Conservation (phyloP, 2,888 invertebrate species). For the Zaprionus obscuricornis region DNA sequence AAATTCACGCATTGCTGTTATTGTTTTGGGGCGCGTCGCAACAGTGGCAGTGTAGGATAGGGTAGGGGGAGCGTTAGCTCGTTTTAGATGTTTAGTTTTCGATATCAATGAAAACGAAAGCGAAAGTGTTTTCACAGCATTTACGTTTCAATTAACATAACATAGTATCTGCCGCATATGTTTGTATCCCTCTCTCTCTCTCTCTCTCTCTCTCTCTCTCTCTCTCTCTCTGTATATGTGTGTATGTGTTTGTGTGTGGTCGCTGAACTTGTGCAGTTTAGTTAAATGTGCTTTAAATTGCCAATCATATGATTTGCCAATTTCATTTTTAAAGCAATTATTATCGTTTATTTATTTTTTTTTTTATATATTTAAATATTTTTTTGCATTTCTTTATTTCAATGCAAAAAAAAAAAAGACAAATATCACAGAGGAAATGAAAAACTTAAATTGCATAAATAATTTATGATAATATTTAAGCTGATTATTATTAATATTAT, state of each 20-base stretch:
- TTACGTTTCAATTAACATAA: slow-evolving; percentile 66
- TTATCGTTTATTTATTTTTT: slow-evolving; percentile 4
- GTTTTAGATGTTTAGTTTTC: slow-evolving; percentile 75
- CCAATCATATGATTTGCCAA: slow-evolving; percentile 15
- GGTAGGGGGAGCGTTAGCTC: slow-evolving; percentile 56
- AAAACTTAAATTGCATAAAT: too few species aligned
- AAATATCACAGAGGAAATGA: too few species aligned
- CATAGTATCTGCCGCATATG: slow-evolving; percentile 57
- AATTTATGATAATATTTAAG: too few species aligned
- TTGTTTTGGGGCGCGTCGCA: slow-evolving; percentile 33
- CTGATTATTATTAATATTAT: too few species aligned
- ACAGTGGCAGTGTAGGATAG: slow-evolving; percentile 10
- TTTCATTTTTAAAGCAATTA: slow-evolving; percentile 27
- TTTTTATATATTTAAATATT: neutral
- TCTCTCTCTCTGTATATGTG: slow-evolving; percentile 9
- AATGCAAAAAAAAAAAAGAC: too few species aligned
- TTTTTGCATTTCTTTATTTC: too few species aligned
- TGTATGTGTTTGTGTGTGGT: slow-evolving; percentile 40
- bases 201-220: neutral
- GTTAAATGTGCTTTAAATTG: slow-evolving; percentile 50
- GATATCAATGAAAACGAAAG: slow-evolving; percentile 72
- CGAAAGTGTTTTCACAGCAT: slow-evolving; percentile 69
- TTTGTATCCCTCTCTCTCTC: neutral
- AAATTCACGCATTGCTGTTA: slow-evolving; percentile 42
- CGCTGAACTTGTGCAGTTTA: slow-evolving; percentile 60